phyloP scores from a whole-genome alignment of 92 coral and sea anemone genomes.

The Metridium senile region DNA sequence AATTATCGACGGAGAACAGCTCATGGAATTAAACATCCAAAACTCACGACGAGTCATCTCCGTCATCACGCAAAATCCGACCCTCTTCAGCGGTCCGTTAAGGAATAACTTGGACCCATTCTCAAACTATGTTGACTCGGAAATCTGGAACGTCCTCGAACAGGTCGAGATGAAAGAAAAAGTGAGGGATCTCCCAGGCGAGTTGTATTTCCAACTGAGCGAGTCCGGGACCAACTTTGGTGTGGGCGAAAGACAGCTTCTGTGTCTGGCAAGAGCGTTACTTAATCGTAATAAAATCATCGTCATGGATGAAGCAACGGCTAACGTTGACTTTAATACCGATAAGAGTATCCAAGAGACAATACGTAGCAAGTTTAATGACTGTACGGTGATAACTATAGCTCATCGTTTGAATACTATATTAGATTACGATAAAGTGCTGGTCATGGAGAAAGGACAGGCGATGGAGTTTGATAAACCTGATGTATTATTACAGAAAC shows the following conservation, averaged over 20 bases:
- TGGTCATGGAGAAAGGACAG: constrained; percentile 85
- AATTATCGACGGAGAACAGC: constrained; percentile 68
- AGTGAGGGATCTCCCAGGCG: constrained; percentile 69
- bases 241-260: constrained; percentile 84
- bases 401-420: constrained; percentile 91
- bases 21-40: constrained; percentile 67
- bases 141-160: constrained; percentile 81
- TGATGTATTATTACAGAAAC: constrained; percentile 54
- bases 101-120: constrained; percentile 85
- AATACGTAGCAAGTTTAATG: constrained; percentile 74
- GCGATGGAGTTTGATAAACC: constrained; percentile 80
- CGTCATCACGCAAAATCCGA: constrained; percentile 85
- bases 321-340: constrained; percentile 87
- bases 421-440: constrained; percentile 76
- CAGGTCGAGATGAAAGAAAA: constrained; percentile 89
- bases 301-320: constrained; percentile 91
- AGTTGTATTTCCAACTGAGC: constrained; percentile 69
- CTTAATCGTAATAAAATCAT: constrained; percentile 82
- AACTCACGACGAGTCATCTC: constrained; percentile 84
- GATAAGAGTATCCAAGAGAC: constrained; percentile 84
- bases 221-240: constrained; percentile 89
- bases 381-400: constrained; percentile 86
- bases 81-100: constrained; percentile 81
- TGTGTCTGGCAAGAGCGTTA: constrained; percentile 83
- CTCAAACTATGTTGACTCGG: constrained; percentile 70